Base-by-base conservation (phyloP, 2,888 invertebrate genomes). In the Gymnoscelis rufifasciata region DNA sequence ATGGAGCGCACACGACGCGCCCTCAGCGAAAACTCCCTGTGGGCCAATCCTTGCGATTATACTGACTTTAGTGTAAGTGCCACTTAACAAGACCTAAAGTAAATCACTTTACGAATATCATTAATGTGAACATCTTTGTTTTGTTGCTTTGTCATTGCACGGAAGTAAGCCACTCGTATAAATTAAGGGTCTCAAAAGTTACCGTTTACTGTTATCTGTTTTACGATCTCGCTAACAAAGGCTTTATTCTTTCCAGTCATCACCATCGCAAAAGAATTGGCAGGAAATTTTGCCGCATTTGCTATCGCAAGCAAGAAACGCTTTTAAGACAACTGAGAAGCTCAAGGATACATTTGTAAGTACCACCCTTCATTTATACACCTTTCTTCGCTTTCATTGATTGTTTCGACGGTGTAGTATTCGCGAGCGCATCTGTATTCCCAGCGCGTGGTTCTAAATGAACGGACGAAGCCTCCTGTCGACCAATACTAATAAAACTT, bases 401-500 rank as follows among this genome's bases (percentile, higher is more conserved):
- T 71, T 56, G 69, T 54, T 54, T 49, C 51, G 41, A 49, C 42
- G 43, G 57, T 68, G 71, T 50, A 52, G 79, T 78, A 77, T 80
- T 79, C 64, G 77, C 78, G 62, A 51, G 50, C 68, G 56, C 72
- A 82, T 84, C 77, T 77, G 64, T 87, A 86, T 87, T 82, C 87
- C 76, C 79, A 79, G 75, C 86, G 83, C 86, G 83, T 83, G 73
- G 73, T 68, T 53, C 74, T 74, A 83, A 86, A 86, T 83, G 82
- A 84, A 83, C 87, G 86, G 87, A 87, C 87, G 87, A 66, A 68
- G 76, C 70, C 68, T 68, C 76, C 74, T 67, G 66, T 68, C 66
- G 65, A 62, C 75, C 83, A 83, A 82, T 83, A 78, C 78, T 75
- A 78, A 83, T 83, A 81, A 74, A 79, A 78, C 71, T 66, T 70